Evolutionary conservation across 35 echinoderm and acorn worm species (phyloP), one percentile per base, ranked within the genome.

Genomic region (Holothuria glaberrima): DNA sequence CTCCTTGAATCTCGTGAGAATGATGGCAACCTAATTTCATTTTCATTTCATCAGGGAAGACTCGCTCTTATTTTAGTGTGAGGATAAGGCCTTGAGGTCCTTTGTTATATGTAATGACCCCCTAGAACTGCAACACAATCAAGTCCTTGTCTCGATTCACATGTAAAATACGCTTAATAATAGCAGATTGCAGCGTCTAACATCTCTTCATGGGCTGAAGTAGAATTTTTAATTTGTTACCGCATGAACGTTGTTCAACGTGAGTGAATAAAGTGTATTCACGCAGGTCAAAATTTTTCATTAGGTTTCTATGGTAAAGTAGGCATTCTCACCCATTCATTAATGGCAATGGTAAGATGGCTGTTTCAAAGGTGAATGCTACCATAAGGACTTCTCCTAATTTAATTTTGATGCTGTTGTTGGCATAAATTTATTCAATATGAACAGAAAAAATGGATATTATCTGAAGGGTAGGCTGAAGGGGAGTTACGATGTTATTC

Each of bases 231-330:
- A 75, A 34, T 75, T 75, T 75, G 34, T 41, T 41, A 21, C 32
- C 34, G 44, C 30, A 30, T 75, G 32, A 16, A 38, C 71, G 22
- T 22, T 41, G 71, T 75, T 21, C 71, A 75, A 12, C 44, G 71
- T 38, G 32, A 16, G 33, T 31, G 33, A 75, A 75, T 41, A 75
- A n/a, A 32, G 41, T 3, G 31, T 38, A 32, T 32, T 75, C 33
- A 38, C 34, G 22, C 71, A 75, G 71, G 71, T 75, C 71, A 75
- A 75, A 21, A n/a, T 75, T 75, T 75, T 38, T 38, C 44, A 35
- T 41, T 41, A 38, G 32, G 44, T 32, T n/a, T 75, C 44, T 75
- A n/a, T 38, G 21, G 71, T 20, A 75, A 5, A 3, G 44, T 44
- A 41, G 34, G 31, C 32, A 75, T 75, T 75, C 44, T 41, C 44